A percentile compares a stretch with the other conserved stretches of the same genome.
These are phyloP conservation scores for Meloidogyne exigua DNA, from an alignment of 1,140 invertebrate genomes.

Conservation along the genomic window DNA sequence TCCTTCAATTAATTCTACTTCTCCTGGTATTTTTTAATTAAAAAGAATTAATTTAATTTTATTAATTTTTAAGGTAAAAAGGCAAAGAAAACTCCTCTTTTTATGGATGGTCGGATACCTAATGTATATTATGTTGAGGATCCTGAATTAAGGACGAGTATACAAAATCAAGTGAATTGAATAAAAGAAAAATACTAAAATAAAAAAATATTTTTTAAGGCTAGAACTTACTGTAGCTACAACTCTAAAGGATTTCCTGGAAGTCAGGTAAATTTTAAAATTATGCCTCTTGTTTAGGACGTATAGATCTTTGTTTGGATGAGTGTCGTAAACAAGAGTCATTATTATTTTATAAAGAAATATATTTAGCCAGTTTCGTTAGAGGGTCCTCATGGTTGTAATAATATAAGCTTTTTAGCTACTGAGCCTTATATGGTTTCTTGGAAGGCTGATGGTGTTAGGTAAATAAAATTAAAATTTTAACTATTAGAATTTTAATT, in stretches of 20 bases:
- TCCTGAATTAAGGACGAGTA: slow-evolving; percentile 19
- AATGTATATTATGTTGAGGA: slow-evolving; percentile 63
- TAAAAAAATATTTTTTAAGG: neutral
- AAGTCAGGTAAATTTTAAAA: slow-evolving; percentile 8
- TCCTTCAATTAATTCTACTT: neutral
- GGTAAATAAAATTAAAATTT: slow-evolving; percentile 67
- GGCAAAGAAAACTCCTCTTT: slow-evolving; percentile 34
- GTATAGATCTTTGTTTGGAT: no score
- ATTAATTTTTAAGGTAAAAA: neutral
- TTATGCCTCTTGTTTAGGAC: no score
- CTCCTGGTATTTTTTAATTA: neutral
- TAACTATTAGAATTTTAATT: no score
- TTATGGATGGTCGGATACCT: slow-evolving; percentile 65
- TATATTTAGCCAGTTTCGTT: slow-evolving; percentile 86
- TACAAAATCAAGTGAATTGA: slow-evolving; percentile 36
- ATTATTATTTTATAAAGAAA: no score
- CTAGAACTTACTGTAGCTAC: slow-evolving; percentile 13
- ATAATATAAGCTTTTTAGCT: slow-evolving; percentile 77
- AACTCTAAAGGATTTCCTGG: slow-evolving; percentile 5
- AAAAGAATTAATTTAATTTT: neutral
- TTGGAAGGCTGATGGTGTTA: slow-evolving; percentile 97
- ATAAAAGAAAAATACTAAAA: neutral
- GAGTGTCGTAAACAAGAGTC: no score
- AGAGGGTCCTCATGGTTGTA: slow-evolving; percentile 69
- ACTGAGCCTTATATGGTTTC: slow-evolving; percentile 87